A percentile compares a stretch with the other conserved stretches of the same genome.
Evolutionary conservation across 2,797 vertebrate species (phyloP).

Genomic region (Sandelia bainsii): DNA sequence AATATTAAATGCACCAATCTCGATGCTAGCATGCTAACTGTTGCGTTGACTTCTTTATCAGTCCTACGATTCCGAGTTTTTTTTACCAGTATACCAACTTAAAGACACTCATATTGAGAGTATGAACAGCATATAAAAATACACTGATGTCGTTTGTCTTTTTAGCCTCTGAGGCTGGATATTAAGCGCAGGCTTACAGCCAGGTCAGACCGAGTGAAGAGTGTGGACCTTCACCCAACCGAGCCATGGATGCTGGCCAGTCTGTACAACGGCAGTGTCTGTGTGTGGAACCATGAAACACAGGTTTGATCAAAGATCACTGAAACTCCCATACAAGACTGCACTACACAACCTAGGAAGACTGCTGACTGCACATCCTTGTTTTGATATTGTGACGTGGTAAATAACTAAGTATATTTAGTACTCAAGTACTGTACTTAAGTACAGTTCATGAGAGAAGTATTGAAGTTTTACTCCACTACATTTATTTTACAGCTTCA

Average conservation of each 20-base stretch:
- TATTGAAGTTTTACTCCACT: no score
- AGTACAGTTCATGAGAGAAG: no score
- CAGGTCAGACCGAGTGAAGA: slow-evolving; percentile 97
- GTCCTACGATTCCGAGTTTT: not conserved
- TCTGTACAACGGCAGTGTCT: slow-evolving; percentile 98
- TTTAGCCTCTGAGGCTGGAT: slow-evolving; percentile 96
- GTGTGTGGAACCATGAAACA: slow-evolving; percentile 98
- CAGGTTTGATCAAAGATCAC: slow-evolving; percentile 83
- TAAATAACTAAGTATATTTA: no score
- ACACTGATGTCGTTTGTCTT: not conserved
- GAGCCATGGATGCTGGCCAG: slow-evolving; percentile 99
- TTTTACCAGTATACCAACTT: not conserved
- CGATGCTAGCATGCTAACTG: slow-evolving; percentile 38
- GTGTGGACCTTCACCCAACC: slow-evolving; percentile 96
- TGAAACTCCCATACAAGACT: not conserved
- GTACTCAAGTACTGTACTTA: no score
- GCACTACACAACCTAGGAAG: not conserved
- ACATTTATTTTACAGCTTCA: no score
- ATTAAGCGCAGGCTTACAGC: slow-evolving; percentile 98
- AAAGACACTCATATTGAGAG: no score
- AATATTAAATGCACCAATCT: not conserved
- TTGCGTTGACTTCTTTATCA: not conserved
- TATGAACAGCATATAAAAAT: not conserved
- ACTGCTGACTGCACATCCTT: no score
- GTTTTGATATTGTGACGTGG: not conserved